Base-by-base conservation (phyloP, 2,797 vertebrate genomes). In the Pristis pectinata region DNA sequence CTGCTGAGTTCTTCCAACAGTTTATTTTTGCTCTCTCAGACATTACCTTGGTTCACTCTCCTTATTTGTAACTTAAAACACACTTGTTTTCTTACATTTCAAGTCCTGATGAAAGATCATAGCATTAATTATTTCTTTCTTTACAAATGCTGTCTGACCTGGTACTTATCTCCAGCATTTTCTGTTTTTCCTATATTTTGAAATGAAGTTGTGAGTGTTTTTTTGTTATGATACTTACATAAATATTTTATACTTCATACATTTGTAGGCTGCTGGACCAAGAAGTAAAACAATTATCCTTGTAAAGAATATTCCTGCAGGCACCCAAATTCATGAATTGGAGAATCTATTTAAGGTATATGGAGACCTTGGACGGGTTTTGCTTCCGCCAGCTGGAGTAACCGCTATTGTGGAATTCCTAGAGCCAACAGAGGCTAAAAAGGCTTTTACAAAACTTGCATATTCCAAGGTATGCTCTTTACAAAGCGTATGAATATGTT, bases 331-430 rank as follows among this genome's bases (percentile, higher is more conserved):
- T 0, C 85, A 95, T 0, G 98, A 99, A 95, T 96, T 99, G 83
- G 98, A 99, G 95, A 96, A 96, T 2, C 95, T 97, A 7, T 99
- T 99, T 0, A 97, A 98, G 0, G 96, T 96, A 0, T 97, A 98
- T 0, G 99, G 99, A 94, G 98, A 97, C 95, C 96, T 99, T 95
- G 98, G 99, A 79, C 96, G 98, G 0, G 98, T 99, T 94, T 96
- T 99, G 95, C 97, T 99, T 95, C 99, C 99, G 0, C 97, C 98
- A n/a, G 98, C 98, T 0, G 99, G 99, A 0, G 95, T 99, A 96
- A 99, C 98, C 0, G 99, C 98, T 95, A 96, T 99, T 2, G 96
- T 99, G 49, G 99, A 99, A 96, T 99, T 99, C 96, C 96, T 99
- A 95, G 99, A 99, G 95, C 97, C 98, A 0, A 97, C 98, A 0